A percentile compares a stretch with the other conserved stretches of the same genome.
Evolutionary conservation across 2,888 invertebrate species (phyloP).

Genomic region (Pyrrhosoma nymphula): DNA sequence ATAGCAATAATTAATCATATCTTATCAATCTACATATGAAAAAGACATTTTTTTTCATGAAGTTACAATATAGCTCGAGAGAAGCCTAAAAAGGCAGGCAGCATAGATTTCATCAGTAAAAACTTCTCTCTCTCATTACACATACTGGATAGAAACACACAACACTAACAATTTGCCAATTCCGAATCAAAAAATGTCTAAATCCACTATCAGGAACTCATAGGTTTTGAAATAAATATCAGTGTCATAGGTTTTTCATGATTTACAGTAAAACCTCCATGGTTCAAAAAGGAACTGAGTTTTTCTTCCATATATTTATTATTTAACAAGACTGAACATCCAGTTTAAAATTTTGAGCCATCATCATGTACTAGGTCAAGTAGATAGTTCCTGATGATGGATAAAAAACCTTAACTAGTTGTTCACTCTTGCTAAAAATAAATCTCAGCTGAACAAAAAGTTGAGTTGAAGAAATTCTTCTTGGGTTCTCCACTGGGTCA

Average conservation of each 20-base stretch:
- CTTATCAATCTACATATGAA: background rate
- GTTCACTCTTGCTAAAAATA: too few species aligned
- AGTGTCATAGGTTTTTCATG: background rate
- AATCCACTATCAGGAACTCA: background rate
- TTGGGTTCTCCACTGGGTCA: too few species aligned
- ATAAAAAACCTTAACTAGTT: too few species aligned
- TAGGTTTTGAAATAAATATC: background rate
- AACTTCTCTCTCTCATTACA: background rate
- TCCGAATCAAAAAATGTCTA: background rate
- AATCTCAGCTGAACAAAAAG: too few species aligned
- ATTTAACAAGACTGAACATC: too few species aligned
- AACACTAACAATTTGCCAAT: background rate
- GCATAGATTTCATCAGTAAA: background rate
- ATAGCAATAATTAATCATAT: constrained; percentile 17
- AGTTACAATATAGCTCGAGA: background rate
- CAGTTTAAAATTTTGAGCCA: too few species aligned
- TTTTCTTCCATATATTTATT: too few species aligned
- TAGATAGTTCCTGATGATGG: too few species aligned
- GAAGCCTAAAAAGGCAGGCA: background rate
- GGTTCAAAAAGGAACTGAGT: too few species aligned
- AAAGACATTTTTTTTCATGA: background rate
- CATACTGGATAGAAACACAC: background rate
- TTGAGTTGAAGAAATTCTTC: too few species aligned
- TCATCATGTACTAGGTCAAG: too few species aligned
- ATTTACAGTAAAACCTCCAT: background rate